Percentiles rank a stretch among this genome's conserved stretches.
phyloP scores from a whole-genome alignment of 2,797 vertebrate species.

The Kryptopterus vitreolus region DNA sequence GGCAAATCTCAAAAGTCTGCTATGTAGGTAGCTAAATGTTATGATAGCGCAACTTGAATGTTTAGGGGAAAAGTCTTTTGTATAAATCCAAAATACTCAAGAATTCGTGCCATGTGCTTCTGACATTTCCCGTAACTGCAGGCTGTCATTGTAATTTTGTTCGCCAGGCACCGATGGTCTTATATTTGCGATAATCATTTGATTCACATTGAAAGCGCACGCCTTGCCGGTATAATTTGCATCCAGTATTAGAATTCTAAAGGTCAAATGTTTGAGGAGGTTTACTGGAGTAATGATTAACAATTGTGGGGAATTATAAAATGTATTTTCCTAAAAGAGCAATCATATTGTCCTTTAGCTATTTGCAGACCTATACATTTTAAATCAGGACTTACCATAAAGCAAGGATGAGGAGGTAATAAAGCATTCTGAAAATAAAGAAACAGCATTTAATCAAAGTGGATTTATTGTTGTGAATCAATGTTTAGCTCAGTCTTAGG shows the following conservation, averaged over 20 bases:
- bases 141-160: not conserved
- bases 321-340: not conserved
- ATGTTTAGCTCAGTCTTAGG: not conserved
- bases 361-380: not conserved
- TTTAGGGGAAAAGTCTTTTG: not conserved
- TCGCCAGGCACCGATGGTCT: not conserved
- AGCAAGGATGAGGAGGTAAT: too few species aligned
- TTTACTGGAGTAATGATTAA: not conserved
- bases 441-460: slow-evolving; percentile 13
- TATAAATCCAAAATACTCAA: not conserved
- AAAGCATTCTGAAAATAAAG: not conserved
- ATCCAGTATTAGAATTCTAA: not conserved
- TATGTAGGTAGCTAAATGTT: not conserved
- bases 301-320: not conserved
- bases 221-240: not conserved
- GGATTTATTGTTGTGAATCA: slow-evolving; percentile 33
- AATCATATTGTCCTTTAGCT: too few species aligned
- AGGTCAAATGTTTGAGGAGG: not conserved
- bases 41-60: not conserved
- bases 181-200: not conserved
- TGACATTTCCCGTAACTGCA: not conserved
- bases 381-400: not conserved
- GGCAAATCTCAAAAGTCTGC: not conserved
- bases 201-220: not conserved
- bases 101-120: not conserved